Conservation (phyloP, 1,140 invertebrate genomes). For the Homarus americanus region DNA sequence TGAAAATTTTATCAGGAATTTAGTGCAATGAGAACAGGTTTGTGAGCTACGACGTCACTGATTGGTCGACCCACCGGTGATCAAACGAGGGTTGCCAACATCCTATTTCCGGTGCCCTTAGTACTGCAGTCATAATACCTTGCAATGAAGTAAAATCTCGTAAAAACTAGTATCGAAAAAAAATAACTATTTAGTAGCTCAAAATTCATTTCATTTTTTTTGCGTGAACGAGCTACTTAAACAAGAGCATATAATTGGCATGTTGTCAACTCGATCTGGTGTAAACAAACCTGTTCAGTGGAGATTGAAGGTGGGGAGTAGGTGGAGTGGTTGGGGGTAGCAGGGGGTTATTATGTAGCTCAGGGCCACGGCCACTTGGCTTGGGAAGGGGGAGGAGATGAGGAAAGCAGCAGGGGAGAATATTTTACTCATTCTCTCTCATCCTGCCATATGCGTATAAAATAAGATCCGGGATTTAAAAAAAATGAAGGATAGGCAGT, state of each 20-base stretch:
- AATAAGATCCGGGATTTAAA: no score
- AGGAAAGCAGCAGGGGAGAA: slow-evolving; percentile 10
- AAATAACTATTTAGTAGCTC: no score
- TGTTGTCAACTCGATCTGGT: background rate
- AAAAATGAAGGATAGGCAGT: no score
- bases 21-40: slow-evolving; percentile 22
- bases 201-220: no score
- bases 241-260: no score
- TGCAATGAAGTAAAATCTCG: no score
- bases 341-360: slow-evolving; percentile 40
- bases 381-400: background rate
- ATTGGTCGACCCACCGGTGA: slow-evolving; percentile 26
- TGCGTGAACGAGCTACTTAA: no score
- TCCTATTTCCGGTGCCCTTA: no score
- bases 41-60: background rate
- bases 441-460: no score
- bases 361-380: slow-evolving; percentile 51
- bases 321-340: background rate
- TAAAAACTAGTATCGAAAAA: no score
- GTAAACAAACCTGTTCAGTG: slow-evolving; percentile 44
- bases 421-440: slow-evolving; percentile 29
- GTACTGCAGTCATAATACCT: no score
- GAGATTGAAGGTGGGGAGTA: background rate
- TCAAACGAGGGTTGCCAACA: slow-evolving; percentile 30
- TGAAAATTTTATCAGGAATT: background rate